Percentiles rank a stretch among this genome's conserved stretches.
phyloP scores from a whole-genome alignment of 2,113 vertebrate genomes.

The Perca flavescens region DNA sequence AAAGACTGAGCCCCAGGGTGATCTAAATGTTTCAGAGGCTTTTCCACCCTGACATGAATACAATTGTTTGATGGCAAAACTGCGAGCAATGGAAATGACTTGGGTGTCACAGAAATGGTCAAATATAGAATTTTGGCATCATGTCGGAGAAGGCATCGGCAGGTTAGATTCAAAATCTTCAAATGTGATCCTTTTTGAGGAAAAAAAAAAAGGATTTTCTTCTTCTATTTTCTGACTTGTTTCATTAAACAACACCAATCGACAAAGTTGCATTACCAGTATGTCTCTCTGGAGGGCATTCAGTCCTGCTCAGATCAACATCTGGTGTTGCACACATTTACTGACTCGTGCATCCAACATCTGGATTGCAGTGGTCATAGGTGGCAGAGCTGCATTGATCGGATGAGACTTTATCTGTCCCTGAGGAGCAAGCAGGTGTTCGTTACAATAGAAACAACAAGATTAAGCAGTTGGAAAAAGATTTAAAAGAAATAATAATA shows the following conservation, averaged over 20 bases:
- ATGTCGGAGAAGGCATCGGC: background rate
- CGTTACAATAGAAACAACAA: slow-evolving; percentile 25
- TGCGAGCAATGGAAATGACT: slow-evolving; percentile 5
- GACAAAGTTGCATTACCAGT: background rate
- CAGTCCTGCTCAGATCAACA: background rate
- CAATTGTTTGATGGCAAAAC: background rate
- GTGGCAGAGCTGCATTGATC: slow-evolving; percentile 32
- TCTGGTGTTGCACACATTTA: slow-evolving; percentile 28
- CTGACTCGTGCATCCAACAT: slow-evolving; percentile 46
- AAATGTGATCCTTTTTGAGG: background rate
- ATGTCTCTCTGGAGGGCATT: slow-evolving; percentile 3
- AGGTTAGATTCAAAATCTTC: background rate
- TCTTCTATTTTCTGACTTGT: background rate
- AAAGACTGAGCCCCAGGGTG: background rate
- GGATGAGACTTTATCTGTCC: slow-evolving; percentile 42
- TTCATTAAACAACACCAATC: background rate
- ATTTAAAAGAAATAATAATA: background rate
- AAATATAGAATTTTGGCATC: background rate
- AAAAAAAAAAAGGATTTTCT: background rate
- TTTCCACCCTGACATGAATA: background rate
- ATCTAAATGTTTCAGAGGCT: slow-evolving; percentile 38
- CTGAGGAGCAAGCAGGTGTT: slow-evolving; percentile 39
- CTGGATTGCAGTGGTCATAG: slow-evolving; percentile 44
- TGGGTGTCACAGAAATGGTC: background rate
- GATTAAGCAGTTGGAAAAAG: slow-evolving; percentile 7